These are phyloP conservation scores for Ascidia mentula DNA, from an alignment of 23 tunicate species.

Conservation along the genomic window DNA sequence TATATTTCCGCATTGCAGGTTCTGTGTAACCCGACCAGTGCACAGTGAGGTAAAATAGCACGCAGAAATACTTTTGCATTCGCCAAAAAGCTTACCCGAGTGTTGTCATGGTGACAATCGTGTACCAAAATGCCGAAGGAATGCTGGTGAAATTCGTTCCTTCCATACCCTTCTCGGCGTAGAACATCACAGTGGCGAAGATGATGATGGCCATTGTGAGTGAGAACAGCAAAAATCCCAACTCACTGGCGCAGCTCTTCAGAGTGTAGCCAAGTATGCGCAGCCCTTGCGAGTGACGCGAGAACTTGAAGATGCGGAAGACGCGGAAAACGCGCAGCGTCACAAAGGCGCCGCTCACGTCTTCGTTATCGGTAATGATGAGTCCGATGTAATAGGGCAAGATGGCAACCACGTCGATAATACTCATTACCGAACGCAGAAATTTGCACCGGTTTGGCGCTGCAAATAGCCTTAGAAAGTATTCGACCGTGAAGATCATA, in stretches of 20 bases:
- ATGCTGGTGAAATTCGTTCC: slow-evolving; percentile 85
- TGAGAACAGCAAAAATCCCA: slow-evolving; percentile 90
- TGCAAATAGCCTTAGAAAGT: slow-evolving; percentile 86
- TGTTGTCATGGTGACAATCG: slow-evolving; percentile 99
- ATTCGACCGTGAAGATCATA: slow-evolving; percentile 95
- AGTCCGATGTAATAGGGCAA: slow-evolving; percentile 97
- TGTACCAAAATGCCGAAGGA: slow-evolving; percentile 94
- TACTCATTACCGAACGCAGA: slow-evolving; percentile 96
- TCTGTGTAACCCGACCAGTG: not conserved
- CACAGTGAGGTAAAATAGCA: no score
- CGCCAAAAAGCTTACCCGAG: slow-evolving; percentile 79
- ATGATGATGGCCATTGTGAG: slow-evolving; percentile 97
- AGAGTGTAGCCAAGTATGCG: slow-evolving; percentile 96
- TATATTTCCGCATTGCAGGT: no score
- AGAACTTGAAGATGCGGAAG: slow-evolving; percentile 98
- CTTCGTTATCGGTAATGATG: slow-evolving; percentile 94
- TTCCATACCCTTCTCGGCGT: slow-evolving; percentile 88
- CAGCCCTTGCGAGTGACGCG: slow-evolving; percentile 96
- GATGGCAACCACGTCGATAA: slow-evolving; percentile 98
- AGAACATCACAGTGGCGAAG: slow-evolving; percentile 99
- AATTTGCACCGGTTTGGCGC: slow-evolving; percentile 97
- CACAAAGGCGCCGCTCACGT: slow-evolving; percentile 99
- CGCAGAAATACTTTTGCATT: not conserved
- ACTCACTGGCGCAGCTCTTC: slow-evolving; percentile 95
- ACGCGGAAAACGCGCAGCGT: slow-evolving; percentile 99